Base-by-base conservation (phyloP, 1,140 invertebrate species). In the Proales similis region DNA sequence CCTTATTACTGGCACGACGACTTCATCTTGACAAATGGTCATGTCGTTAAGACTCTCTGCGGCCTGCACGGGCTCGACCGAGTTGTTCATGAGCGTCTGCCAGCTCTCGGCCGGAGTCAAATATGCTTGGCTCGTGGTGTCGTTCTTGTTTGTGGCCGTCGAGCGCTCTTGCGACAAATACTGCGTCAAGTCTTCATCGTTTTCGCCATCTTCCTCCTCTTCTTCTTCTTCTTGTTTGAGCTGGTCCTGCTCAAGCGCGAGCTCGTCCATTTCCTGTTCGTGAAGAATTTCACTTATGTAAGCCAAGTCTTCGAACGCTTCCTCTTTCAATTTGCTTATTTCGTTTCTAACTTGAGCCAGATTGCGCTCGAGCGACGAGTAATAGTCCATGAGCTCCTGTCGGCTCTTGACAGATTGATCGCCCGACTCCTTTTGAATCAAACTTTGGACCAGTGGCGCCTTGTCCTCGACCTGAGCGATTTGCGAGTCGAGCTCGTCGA, bases 71-170 rank as follows among this genome's bases (percentile, higher is more conserved):
- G n/a, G n/a, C n/a, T n/a, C n/a, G n/a, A n/a, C n/a, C n/a, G n/a
- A n/a, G n/a, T n/a, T n/a, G n/a, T 36, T 36, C 33, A 9, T 27
- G 12, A 17, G 14, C 19, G 3, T 42, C n/a, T 26, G 29, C 14
- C 39, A 57, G 30, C 51, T 57, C 11, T 57, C 51, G 30, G 51
- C 51, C 11, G 51, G 51, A 5, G 51, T 57, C 27, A 57, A 42
- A 36, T 57, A 57, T 11, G 45, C 36, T 57, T 57, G 51, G 32
- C 51, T 57, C 0, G 36, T 29, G 12, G 17, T 42, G 2, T 42
- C 11, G 27, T 42, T 57, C n/a, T 36, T 9, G 9, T 9, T 36
- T 9, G 33, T 36, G 9, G 33, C 33, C 14, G 9, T 9, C 9
- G 33, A 36, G 33, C 33, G 9, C 14, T 36, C 29, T 26, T 57